Base-by-base conservation (phyloP, 2,797 vertebrate genomes). In the Tokudaia tokunoshimensis region DNA sequence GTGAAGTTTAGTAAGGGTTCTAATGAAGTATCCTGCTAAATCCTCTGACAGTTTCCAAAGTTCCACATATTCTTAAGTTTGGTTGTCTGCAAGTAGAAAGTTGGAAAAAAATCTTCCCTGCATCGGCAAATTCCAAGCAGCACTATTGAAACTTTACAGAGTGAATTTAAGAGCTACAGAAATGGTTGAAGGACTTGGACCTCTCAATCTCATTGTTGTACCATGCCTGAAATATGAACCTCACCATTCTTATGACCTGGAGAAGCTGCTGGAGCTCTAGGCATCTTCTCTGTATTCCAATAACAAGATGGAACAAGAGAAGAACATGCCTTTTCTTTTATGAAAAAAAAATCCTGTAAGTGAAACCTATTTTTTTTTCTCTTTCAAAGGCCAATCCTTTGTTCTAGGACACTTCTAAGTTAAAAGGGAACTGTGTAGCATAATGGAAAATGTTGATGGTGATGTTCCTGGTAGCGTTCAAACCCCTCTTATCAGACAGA, bases 1-100 rank as follows among this genome's bases (percentile, higher is more conserved):
- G 19, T 86, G 75, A 82, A 12, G 37, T 72, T 95, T 80, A 86
- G 34, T 84, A 89, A 50, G 6, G 13, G 2, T 92, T 94, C 70
- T 91, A 50, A 76, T 96, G 89, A n/a, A 86, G 5, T 24, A 59
- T 91, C 79, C 10, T 84, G 22, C 29, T 91, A 83, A 92, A 81
- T 89, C 70, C 1, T 6, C 13, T 79, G 57, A 9, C 85, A 85
- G 14, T 86, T 79, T 52, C 41, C 31, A 57, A 44, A 78, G 3
- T 20, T 92, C 24, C 9, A 61, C 70, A 72, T n/a, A 52, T 86
- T 34, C 65, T 63, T 85, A 94, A 76, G 14, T 63, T 59, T 70
- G 9, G 95, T 76, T 85, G 76, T 2, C 11, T 93, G 3, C 0
- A 87, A 87, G 17, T 63, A 91, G 41, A 97, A 15, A 57, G n/a